Evolutionary conservation across 1,140 invertebrate genomes (phyloP).

Genomic region (Oryctes rhinoceros): DNA sequence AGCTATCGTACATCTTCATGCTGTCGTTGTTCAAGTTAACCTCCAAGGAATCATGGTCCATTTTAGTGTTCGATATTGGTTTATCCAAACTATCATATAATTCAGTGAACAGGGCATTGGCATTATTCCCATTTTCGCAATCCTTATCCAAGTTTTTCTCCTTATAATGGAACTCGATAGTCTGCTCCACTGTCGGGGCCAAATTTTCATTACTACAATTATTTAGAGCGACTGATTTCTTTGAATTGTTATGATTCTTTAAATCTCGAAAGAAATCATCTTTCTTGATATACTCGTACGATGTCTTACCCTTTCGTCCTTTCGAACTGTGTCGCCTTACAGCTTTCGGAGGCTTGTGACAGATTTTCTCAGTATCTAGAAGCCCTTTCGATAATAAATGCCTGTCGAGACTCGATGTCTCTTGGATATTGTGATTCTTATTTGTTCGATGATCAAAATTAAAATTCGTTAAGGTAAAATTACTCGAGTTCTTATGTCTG

Average conservation of each 20-base stretch:
- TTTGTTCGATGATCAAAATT: constrained; percentile 64
- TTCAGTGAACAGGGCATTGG: constrained; percentile 53
- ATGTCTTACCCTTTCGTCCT: constrained; percentile 53
- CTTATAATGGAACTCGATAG: constrained; percentile 59
- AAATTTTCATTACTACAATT: constrained; percentile 55
- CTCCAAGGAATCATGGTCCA: constrained; percentile 55
- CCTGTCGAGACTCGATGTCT: constrained; percentile 64
- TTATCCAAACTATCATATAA: constrained; percentile 59
- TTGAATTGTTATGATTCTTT: constrained; percentile 48
- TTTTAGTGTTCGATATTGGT: constrained; percentile 50
- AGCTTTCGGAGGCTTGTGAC: constrained; percentile 67
- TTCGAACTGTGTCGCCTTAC: constrained; percentile 60
- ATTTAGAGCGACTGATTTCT: constrained; percentile 58
- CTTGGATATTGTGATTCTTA: constrained; percentile 60
- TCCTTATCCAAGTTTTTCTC: constrained; percentile 59
- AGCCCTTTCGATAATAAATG: constrained; percentile 62
- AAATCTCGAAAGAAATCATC: constrained; percentile 58
- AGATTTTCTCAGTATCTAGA: constrained; percentile 58
- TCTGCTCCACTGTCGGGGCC: constrained; percentile 51
- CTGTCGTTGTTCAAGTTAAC: constrained; percentile 52
- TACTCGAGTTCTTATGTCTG: constrained; percentile 47
- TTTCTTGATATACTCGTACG: constrained; percentile 62
- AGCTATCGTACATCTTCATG: constrained; percentile 53
- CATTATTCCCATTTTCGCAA: constrained; percentile 44
- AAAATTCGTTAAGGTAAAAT: constrained; percentile 59